Evolutionary conservation across 1,140 invertebrate genomes (phyloP).

Genomic region (Zaprionus ornatus): DNA sequence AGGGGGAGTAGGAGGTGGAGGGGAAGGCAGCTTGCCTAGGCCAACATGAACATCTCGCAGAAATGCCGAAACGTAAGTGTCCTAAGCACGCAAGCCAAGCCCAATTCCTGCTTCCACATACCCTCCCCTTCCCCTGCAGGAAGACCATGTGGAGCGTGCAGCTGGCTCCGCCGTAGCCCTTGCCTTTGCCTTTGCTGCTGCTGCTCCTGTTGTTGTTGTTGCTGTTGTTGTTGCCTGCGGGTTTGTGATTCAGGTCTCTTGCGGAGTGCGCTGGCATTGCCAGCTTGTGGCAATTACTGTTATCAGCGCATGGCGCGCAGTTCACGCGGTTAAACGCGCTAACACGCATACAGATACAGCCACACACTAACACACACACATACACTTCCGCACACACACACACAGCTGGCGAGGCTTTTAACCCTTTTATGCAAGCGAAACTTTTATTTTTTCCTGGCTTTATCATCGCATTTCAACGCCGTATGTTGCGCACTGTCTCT

Average conservation of each 20-base stretch:
- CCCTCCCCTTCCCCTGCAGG: background rate
- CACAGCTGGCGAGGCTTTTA: constrained; percentile 57
- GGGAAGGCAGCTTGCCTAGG: background rate
- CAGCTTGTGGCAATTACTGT: constrained; percentile 82
- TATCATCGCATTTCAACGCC: constrained; percentile 75
- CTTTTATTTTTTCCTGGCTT: constrained; percentile 57
- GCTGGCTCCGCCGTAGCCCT: constrained; percentile 8
- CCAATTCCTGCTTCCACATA: constrained; percentile 25
- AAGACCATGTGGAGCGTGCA: constrained; percentile 24
- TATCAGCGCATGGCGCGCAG: constrained; percentile 79
- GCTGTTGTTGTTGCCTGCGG: constrained; percentile 13
- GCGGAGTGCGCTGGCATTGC: constrained; percentile 44
- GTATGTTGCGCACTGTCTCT: constrained; percentile 60
- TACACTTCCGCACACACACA: constrained; percentile 35
- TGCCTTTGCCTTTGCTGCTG: background rate
- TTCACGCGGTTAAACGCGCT: constrained; percentile 80
- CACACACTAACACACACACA: constrained; percentile 25
- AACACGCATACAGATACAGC: constrained; percentile 67
- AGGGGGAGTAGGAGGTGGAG: background rate
- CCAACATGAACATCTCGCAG: constrained; percentile 56
- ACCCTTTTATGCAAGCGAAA: constrained; percentile 76
- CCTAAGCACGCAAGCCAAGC: constrained; percentile 67
- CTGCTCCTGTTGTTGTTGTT: background rate
- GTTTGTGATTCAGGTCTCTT: constrained; percentile 42
- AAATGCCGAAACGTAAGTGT: constrained; percentile 69